Evolutionary conservation across 2,113 vertebrate species (phyloP), one percentile per base, ranked within the genome.

Genomic region (Semnornis frantzii): DNA sequence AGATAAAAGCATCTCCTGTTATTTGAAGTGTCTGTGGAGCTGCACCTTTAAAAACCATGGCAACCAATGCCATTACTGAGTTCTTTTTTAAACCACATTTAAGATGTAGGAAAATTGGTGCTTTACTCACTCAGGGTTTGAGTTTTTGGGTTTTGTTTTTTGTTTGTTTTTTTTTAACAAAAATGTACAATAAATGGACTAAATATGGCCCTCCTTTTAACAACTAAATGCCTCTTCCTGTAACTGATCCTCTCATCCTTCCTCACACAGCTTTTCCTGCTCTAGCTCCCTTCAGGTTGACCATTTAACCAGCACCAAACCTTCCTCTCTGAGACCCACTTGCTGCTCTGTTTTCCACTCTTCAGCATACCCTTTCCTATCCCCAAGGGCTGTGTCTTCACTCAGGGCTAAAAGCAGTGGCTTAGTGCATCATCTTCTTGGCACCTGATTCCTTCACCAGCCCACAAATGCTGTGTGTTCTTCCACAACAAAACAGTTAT

Each of bases 41-140:
- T 94, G 90, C 85, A 90, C 94, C 89, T 91, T 94, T 89, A 88
- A 97, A 96, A 82, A 46, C 96, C 96, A 97, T 95, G 92, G 95
- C 95, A 97, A 97, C 94, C 83, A 77, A 83, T 55, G 89, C 62
- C 54, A 88, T 93, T 88, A 94, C 63, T 46, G 74, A 91, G 93
- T 19, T 86, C 63, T 87, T 94, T 94, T 93, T 96, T 89, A 93
- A 93, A 71, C 93, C 85, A 92, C 71, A 82, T 87, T 94, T 94
- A 79, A 96, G 95, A 92, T 73, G 73, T 70, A 95, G 85, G 93
- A 90, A 96, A 97, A 92, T 89, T 90, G 81, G 81, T 90, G 86
- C 76, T 90, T 96, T 87, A 63, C 89, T 77, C 76, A 68, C 79
- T 87, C 70, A 46, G 58, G 44, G 33, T 42, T 54, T 39, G 68